Base-by-base conservation (phyloP, 2,113 vertebrate genomes). In the Romanogobio albipinnatus region DNA sequence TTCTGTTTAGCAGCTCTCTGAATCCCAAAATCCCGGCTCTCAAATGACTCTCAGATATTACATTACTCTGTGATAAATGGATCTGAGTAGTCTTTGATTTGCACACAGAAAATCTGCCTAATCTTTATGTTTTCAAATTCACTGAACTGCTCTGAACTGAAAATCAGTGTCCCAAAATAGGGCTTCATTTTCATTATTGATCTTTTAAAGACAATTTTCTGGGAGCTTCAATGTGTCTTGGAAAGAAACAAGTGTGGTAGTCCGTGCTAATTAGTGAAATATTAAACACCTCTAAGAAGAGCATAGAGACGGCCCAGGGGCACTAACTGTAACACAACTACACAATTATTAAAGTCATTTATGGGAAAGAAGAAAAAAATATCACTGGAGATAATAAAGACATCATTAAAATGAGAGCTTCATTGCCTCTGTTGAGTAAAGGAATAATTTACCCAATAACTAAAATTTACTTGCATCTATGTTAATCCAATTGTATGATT, bases 341-440 rank as follows among this genome's bases (percentile, higher is more conserved):
- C 68, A 81, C 62, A 62, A 45, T 58, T 51, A 84, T 64, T 87
- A 75, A 43, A 61, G 61, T 84, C 71, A 76, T 76, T 81, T 75
- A 49, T 77, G 66, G 70, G 47, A 61, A 70, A 19, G 36, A 76
- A 47, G n/a, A 24, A 13, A 62, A 45, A 73, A 47, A 64, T 66
- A 61, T 76, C 26, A 39, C 53, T 7, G 29, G 29, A 77, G 76
- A 43, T 59, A 43, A 77, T 43, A 33, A 77, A 77, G 53, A 59
- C 33, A 77, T 77, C 19, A 22, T 43, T 22, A 45, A 71, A 56
- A 51, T 33, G 17, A 9, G 8, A 76, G 68, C 36, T 22, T 56
- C 4, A 13, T 59, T 58, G 17, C 58, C 10, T 7, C 33, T 0
- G 0, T 24, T 43, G 2, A n/a, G 76, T 24, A 15, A 70, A 39